Conservation (phyloP, 1,140 invertebrate species). For the Triops cancriformis region DNA sequence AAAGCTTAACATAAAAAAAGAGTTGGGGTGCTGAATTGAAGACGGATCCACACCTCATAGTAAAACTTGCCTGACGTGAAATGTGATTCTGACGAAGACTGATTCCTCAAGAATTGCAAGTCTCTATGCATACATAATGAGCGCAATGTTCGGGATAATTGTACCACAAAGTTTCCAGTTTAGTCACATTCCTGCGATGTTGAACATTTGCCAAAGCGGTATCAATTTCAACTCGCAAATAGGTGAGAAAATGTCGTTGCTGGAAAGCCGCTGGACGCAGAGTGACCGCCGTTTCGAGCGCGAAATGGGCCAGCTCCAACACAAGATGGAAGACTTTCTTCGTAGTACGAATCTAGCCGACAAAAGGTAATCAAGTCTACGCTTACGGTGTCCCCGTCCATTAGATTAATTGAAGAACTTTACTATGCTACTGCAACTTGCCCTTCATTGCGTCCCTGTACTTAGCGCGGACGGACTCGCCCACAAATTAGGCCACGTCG, state of each 20-base stretch:
- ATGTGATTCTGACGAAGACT: too few relatives aligned
- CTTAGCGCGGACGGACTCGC: background rate
- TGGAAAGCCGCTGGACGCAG: constrained; percentile 21
- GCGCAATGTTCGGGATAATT: too few relatives aligned
- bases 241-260: constrained; percentile 26
- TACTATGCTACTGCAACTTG: too few relatives aligned
- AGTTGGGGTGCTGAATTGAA: too few relatives aligned
- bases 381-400: background rate
- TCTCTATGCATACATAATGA: too few relatives aligned
- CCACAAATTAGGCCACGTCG: background rate
- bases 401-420: background rate
- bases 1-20: background rate
- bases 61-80: too few relatives aligned
- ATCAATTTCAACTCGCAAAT: background rate
- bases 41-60: too few relatives aligned
- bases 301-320: constrained; percentile 26
- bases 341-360: constrained; percentile 22
- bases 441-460: background rate
- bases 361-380: constrained; percentile 17
- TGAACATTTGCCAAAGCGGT: background rate
- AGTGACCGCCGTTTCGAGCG: constrained; percentile 25
- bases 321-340: constrained; percentile 26
- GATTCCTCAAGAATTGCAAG: too few relatives aligned
- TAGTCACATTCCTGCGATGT: too few relatives aligned
- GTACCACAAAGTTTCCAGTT: too few relatives aligned